Base-by-base conservation (phyloP, 2,113 vertebrate species). In the Uria lomvia region DNA sequence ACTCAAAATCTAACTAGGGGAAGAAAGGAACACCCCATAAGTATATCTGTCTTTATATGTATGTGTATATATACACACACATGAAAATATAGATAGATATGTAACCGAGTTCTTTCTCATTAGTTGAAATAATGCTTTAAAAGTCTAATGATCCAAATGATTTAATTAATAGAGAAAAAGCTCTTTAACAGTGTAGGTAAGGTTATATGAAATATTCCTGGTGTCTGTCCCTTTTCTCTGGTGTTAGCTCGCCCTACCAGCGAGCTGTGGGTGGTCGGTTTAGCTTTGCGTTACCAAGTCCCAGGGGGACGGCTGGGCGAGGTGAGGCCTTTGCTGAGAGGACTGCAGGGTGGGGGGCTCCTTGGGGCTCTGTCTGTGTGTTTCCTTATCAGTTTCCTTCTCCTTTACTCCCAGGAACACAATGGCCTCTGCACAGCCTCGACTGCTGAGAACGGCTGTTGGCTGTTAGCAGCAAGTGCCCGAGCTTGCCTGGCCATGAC, bases 281-380 rank as follows among this genome's bases (percentile, higher is more conserved):
- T 22, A 20, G 18, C 17, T 58, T 23, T 70, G 34, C 23, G 24
- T 73, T 6, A 1, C 2, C 1, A 43, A 13, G 40, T 45, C 36
- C 79, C 22, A 32, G 5, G 21, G 21, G 26, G 8, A 22, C 0
- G 2, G 15, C 1, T 4, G 52, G n/a, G 5, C 36, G 7, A 20
- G 23, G 15, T 7, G 34, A 36, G 19, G 18, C 47, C 26, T 55
- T 32, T 30, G 27, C 49, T 1, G 9, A 52, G 29, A 20, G 5
- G 26, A 10, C 49, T 40, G 8, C 12, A 14, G 27, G 11, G 18
- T 0, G 5, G 12, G 56, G 15, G 3, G 19, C 42, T 67, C n/a
- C 49, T 34, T 21, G 21, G 26, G 24, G 24, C 8, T 74, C 27
- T 32, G 3, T 8, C 26, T 36, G 17, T 19, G 14, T 17, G 15